These are phyloP conservation scores for Nudaria mundana DNA, from an alignment of 2,888 invertebrate species.

Conservation along the genomic window DNA sequence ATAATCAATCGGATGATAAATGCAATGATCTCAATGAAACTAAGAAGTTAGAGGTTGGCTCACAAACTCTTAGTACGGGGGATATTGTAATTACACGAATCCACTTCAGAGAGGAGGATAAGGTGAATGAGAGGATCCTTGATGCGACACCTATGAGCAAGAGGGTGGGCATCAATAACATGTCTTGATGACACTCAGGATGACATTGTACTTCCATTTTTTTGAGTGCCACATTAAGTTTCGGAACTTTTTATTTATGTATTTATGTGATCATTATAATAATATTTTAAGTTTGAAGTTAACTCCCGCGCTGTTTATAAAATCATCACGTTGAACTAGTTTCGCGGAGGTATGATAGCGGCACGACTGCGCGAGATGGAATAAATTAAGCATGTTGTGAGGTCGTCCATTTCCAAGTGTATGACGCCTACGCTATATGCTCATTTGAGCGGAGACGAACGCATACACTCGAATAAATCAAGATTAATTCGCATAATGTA, in stretches of 20 bases:
- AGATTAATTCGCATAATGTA: constrained; percentile 67
- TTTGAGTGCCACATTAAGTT: constrained; percentile 71
- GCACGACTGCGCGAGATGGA: constrained; percentile 61
- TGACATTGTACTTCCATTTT: constrained; percentile 54
- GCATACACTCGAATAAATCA: constrained; percentile 67
- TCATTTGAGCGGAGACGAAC: constrained; percentile 74
- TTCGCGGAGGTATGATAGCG: constrained; percentile 53
- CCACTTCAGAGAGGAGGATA: constrained; percentile 77
- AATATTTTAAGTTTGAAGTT: constrained; percentile 39
- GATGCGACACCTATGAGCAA: constrained; percentile 72
- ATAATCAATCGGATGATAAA: constrained; percentile 68
- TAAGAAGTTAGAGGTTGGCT: constrained; percentile 81
- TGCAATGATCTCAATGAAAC: constrained; percentile 73
- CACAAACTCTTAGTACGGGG: constrained; percentile 94
- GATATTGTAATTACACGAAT: constrained; percentile 96
- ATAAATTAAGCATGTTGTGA: constrained; percentile 66
- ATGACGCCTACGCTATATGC: constrained; percentile 68
- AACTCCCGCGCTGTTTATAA: constrained; percentile 31
- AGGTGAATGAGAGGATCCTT: constrained; percentile 66
- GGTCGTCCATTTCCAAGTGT: constrained; percentile 66
- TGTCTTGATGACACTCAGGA: constrained; percentile 68
- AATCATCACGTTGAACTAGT: constrained; percentile 41
- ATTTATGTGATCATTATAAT: constrained; percentile 65
- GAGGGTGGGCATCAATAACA: constrained; percentile 64
- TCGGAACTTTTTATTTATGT: constrained; percentile 57